Conservation (phyloP, 30 jellyfish, hydroid and myxozoan genomes). For the Aurelia aurita region DNA sequence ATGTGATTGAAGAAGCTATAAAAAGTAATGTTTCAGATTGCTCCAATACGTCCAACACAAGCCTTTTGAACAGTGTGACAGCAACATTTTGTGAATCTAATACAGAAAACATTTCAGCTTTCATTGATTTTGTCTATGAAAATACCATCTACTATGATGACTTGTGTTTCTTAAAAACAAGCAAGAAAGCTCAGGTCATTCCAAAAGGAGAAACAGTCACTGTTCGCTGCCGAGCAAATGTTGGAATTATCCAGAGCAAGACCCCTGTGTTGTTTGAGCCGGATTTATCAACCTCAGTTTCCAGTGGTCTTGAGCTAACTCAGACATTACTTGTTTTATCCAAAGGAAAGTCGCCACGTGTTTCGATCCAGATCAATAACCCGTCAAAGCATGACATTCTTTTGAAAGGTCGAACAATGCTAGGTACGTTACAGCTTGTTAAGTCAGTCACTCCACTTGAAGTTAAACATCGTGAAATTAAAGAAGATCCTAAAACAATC, state of each 20-base stretch:
- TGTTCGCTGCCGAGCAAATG: background rate
- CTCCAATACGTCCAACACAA: background rate
- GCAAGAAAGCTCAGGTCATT: conserved; percentile 21
- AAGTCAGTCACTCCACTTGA: conserved; percentile 27
- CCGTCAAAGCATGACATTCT: background rate
- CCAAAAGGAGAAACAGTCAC: background rate
- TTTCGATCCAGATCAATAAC: background rate
- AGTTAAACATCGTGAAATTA: background rate
- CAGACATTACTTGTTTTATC: background rate
- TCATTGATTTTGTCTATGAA: conserved; percentile 21
- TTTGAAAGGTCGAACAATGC: background rate
- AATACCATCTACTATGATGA: conserved; percentile 24
- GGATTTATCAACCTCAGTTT: background rate
- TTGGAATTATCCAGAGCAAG: background rate
- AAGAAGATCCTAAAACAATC: too few relatives aligned
- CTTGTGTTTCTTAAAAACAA: conserved; percentile 22
- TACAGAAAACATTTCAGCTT: conserved; percentile 15
- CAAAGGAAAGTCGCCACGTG: background rate
- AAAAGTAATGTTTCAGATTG: background rate
- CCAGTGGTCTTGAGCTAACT: background rate
- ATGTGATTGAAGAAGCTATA: background rate
- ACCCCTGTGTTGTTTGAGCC: conserved; percentile 30
- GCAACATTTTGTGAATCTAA: conserved; percentile 12
- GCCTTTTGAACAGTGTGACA: too few relatives aligned
- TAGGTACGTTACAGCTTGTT: conserved; percentile 11